Base-by-base conservation (phyloP, 2,797 vertebrate species). In the Yasuhikotakia modesta region DNA sequence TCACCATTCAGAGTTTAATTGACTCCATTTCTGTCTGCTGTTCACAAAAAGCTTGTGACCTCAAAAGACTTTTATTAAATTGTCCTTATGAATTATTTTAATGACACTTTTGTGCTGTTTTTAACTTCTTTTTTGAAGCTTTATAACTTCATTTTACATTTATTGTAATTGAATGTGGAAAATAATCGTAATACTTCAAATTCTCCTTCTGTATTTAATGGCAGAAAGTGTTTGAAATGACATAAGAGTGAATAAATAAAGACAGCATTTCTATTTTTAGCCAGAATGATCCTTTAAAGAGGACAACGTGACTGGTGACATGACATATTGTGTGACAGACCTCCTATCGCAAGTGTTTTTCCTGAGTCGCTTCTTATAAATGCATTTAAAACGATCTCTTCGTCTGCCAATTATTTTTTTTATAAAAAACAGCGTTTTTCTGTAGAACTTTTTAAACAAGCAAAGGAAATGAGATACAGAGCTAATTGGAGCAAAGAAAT, bases 391-490 rank as follows among this genome's bases (percentile, higher is more conserved):
- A 76, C 70, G 60, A 77, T 79, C 72, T 82, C 67, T n/a, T 55
- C 80, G 66, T 65, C 43, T 64, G 17, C 13, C 66, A 83, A 73
- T 79, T 73, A 80, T 81, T 85, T 84, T 74, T 50, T n/a, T n/a
- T n/a, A n/a, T n/a, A n/a, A 68, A 46, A 57, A 73, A 71, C 74
- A 76, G 5, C 32, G 0, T 72, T 39, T 66, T 55, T 63, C 70
- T 48, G 21, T 79, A 48, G 65, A 83, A 57, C 53, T 70, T 71
- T 70, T 73, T 66, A 71, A 69, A 63, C 65, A 73, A 79, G 73
- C 43, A 57, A 11, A 55, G 57, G 35, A 63, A 73, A 67, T 53
- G 58, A 60, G 60, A 68, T 52, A 52, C 24, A 46, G 58, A 46
- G 12, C 79, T 64, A 79, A 80, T 66, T 73, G 13, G 71, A 70